Conservation (phyloP, 2,113 vertebrate genomes). For the Heterotis niloticus region DNA sequence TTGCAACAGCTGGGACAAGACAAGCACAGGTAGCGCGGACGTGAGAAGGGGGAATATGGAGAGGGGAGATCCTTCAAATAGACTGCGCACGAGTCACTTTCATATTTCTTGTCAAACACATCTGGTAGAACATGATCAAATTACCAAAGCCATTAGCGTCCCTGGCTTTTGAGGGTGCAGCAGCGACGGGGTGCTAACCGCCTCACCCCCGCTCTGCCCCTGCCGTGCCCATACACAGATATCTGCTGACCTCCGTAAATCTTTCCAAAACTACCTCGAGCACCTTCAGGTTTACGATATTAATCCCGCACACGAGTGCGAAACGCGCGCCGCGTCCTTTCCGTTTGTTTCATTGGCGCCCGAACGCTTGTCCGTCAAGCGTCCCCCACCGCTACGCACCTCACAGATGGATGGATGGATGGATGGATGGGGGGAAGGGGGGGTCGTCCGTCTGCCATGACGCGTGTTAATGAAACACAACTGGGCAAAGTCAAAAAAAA, state of each 20-base stretch:
- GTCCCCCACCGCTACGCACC: not conserved
- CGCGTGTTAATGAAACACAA: conserved; percentile 14
- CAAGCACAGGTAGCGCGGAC: conserved; percentile 2
- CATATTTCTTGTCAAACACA: conserved; percentile 21
- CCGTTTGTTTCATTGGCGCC: not conserved
- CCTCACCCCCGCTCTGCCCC: not conserved
- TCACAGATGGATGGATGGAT: conserved; percentile 22
- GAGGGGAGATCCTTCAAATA: not conserved
- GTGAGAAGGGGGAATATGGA: too few species aligned
- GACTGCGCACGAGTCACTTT: conserved; percentile 15
- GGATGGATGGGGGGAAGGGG: not conserved
- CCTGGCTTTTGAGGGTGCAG: not conserved
- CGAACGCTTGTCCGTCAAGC: conserved; percentile 14
- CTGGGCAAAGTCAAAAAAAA: not conserved
- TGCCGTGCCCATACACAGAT: not conserved
- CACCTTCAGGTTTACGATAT: not conserved
- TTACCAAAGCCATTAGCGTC: conserved; percentile 12
- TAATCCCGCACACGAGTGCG: not conserved
- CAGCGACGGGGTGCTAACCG: not conserved
- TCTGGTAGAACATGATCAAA: not conserved
- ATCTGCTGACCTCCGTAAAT: not conserved
- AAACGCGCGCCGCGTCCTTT: not conserved
- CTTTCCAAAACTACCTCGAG: not conserved
- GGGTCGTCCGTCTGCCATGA: not conserved
- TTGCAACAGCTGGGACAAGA: not conserved